A percentile compares a stretch with the other conserved stretches of the same genome.
These are phyloP conservation scores for Coenonympha glycerion DNA, from an alignment of 2,888 invertebrate species.

Conservation along the genomic window DNA sequence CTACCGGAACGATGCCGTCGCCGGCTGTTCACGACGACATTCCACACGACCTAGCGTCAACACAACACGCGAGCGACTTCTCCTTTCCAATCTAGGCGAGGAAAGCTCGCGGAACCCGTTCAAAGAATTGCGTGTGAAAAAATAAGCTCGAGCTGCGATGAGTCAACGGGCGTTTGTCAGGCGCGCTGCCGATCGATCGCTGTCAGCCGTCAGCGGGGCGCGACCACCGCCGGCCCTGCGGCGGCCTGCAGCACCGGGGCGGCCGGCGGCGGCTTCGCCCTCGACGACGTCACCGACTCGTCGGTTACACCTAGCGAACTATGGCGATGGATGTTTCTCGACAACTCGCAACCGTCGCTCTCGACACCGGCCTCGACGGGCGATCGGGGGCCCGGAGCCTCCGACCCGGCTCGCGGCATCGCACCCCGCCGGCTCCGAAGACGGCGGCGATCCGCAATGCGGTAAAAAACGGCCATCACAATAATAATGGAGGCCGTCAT, in stretches of 20 bases:
- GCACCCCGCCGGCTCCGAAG: constrained; percentile 37
- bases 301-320: constrained; percentile 64
- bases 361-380: constrained; percentile 29
- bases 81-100: constrained; percentile 21
- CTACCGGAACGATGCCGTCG: not conserved
- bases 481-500: constrained; percentile 76
- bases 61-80: not conserved
- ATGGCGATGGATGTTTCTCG: constrained; percentile 62
- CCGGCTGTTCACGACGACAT: constrained; percentile 2
- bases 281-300: constrained; percentile 55
- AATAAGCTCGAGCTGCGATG: constrained; percentile 52
- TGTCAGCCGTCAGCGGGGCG: constrained; percentile 52
- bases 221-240: constrained; percentile 36
- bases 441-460: constrained; percentile 68
- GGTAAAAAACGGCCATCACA: constrained; percentile 76
- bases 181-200: constrained; percentile 71
- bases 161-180: constrained; percentile 72
- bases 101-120: constrained; percentile 39
- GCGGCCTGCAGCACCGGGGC: constrained; percentile 24
- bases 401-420: constrained; percentile 30
- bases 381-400: constrained; percentile 30
- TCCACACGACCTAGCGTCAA: not conserved
- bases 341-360: constrained; percentile 41
- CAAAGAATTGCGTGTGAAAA: constrained; percentile 59
- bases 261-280: constrained; percentile 12